Evolutionary conservation across 2,113 vertebrate genomes (phyloP).

Genomic region (Pavo muticus): DNA sequence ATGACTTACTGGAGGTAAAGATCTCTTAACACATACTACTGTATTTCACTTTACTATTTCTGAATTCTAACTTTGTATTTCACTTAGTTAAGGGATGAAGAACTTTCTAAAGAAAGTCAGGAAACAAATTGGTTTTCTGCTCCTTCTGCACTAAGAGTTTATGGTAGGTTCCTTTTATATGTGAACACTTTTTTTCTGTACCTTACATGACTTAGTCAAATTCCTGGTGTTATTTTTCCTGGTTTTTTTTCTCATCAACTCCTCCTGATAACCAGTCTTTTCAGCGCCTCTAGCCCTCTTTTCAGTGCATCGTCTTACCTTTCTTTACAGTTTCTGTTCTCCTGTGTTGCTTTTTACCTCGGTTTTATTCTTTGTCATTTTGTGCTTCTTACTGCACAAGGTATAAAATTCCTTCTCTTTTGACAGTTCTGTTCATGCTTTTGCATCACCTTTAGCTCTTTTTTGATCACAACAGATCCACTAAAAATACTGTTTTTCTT

Average conservation of each 20-base stretch:
- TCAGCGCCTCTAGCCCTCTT: not conserved
- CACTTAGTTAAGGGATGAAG: constrained; percentile 93
- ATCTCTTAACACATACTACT: constrained; percentile 14
- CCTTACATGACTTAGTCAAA: not conserved
- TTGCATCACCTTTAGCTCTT: not conserved
- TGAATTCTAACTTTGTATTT: constrained; percentile 66
- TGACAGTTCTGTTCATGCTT: not conserved
- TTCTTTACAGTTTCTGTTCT: not conserved
- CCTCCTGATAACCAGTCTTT: not conserved
- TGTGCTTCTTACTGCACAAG: not conserved
- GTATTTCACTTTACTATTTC: constrained; percentile 31
- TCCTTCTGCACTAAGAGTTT: constrained; percentile 94
- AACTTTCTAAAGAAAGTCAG: constrained; percentile 98
- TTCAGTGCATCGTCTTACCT: not conserved
- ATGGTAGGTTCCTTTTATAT: constrained; percentile 83
- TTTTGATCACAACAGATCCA: not conserved
- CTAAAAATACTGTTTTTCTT: not conserved
- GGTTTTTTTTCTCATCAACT: not conserved
- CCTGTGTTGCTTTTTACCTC: not conserved
- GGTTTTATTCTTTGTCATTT: not conserved
- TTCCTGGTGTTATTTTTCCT: not conserved
- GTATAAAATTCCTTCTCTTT: not conserved
- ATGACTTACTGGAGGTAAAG: constrained; percentile 95
- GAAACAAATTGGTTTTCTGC: constrained; percentile 99
- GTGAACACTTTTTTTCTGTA: not conserved